Conservation (phyloP, 2,113 vertebrate genomes). For the Prunella himalayana region DNA sequence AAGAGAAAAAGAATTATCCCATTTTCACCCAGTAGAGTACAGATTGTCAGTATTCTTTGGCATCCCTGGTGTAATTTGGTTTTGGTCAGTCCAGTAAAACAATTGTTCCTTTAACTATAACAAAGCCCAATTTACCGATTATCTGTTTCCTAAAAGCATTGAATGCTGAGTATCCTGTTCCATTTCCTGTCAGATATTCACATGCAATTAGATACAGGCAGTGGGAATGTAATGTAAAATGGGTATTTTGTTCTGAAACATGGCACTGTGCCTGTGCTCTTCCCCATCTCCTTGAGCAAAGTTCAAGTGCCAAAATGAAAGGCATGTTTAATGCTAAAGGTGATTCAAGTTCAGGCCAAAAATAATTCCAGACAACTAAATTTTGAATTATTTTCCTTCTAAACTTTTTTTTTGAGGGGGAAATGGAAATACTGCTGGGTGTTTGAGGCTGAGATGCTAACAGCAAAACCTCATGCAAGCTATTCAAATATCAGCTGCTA, state of each 20-base stretch:
- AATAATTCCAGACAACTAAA: conserved; percentile 58
- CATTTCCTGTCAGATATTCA: conserved; percentile 58
- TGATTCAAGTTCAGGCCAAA: conserved; percentile 58
- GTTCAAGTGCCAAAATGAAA: conserved; percentile 50
- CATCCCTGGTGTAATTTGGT: not conserved
- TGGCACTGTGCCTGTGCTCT: conserved; percentile 39
- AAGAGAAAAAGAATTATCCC: not conserved
- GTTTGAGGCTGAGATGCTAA: conserved; percentile 27
- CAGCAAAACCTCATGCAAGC: not conserved
- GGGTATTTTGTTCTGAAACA: conserved; percentile 51
- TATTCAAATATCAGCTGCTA: conserved; percentile 26
- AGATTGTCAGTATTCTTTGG: not conserved
- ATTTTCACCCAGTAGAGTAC: not conserved
- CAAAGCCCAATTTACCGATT: not conserved
- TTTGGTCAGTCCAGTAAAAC: conserved; percentile 4
- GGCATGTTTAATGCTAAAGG: conserved; percentile 52
- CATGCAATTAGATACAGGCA: conserved; percentile 48
- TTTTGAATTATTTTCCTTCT: conserved; percentile 39
- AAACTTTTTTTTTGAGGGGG: not conserved
- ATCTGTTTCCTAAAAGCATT: conserved; percentile 52
- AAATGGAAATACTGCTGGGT: not conserved
- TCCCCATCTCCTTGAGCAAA: conserved; percentile 47
- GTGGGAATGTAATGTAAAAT: conserved; percentile 43
- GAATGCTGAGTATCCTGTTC: conserved; percentile 46
- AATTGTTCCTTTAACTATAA: conserved; percentile 40